Percentiles rank a stretch among this genome's conserved stretches.
Conservation (phyloP, 2,888 invertebrate species). For the Melanostoma mellinum region DNA sequence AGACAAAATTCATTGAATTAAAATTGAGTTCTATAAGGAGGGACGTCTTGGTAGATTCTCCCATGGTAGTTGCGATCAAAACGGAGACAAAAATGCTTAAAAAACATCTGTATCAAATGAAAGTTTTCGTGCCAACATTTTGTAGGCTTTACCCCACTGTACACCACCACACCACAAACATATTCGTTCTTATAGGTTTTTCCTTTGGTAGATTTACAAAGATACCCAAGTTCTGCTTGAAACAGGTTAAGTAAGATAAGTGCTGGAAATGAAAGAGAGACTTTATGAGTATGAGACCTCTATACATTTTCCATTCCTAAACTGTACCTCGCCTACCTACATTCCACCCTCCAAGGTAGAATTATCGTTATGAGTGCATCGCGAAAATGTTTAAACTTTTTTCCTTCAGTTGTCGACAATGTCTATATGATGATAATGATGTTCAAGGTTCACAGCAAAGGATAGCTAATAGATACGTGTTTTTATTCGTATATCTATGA, state of each 20-base stretch:
- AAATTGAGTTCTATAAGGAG: too few relatives aligned
- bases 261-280: slow-evolving; percentile 61
- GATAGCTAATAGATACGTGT: slow-evolving; percentile 49
- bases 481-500: slow-evolving; percentile 16
- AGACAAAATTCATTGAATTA: too few relatives aligned
- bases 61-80: too few relatives aligned
- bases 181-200: slow-evolving; percentile 47
- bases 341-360: slow-evolving; percentile 3
- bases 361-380: slow-evolving; percentile 46
- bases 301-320: slow-evolving; percentile 5
- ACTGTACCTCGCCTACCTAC: not conserved
- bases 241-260: slow-evolving; percentile 66
- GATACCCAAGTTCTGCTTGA: slow-evolving; percentile 41
- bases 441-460: slow-evolving; percentile 35
- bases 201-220: slow-evolving; percentile 34
- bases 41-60: too few relatives aligned
- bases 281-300: slow-evolving; percentile 32
- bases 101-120: too few relatives aligned
- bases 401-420: slow-evolving; percentile 33
- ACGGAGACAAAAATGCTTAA: too few relatives aligned
- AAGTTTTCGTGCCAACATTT: not conserved
- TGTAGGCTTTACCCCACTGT: not conserved
- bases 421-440: slow-evolving; percentile 37
- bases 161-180: slow-evolving; percentile 11
- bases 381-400: slow-evolving; percentile 49